Evolutionary conservation across 2,797 vertebrate genomes (phyloP), one percentile per base, ranked within the genome.

Genomic region (Megalops cyprinoides): DNA sequence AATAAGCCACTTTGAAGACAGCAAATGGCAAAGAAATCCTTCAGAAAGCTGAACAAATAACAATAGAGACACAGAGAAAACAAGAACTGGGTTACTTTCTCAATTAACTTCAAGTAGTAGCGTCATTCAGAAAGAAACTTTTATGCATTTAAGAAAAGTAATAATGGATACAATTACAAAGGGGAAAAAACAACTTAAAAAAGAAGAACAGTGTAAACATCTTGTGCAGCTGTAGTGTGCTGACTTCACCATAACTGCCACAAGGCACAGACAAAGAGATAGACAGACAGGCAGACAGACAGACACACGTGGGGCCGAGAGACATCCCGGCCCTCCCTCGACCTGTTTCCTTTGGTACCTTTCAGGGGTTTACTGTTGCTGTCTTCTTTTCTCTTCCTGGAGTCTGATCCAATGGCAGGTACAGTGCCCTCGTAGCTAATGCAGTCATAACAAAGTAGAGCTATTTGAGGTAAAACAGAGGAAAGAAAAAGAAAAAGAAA

Each of bases 331-430:
- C 58, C 76, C 82, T 87, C 88, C 88, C 87, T 28, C 31, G 25
- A 88, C 90, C 89, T 82, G n/a, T 87, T 87, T 91, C 84, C 87
- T 83, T 10, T 84, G 90, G 93, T 95, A 98, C 97, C 97, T 90
- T 97, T 97, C 87, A 96, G 96, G 82, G 97, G 94, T 93, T 97
- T 97, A 92, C 97, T 96, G 88, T 95, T 95, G 84, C 93, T 87
- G 87, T 96, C 97, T 91, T 96, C 97, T 90, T 97, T 96, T 96
- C 96, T 94, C 94, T 51, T 94, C 95, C 86, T 96, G 95, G 58
- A 37, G 81, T 96, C 92, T 90, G 92, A 88, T 94, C 92, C 93
- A 91, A 91, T 91, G 92, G 87, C 91, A 92, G 83, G 91, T 91
- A 93, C 86, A 86, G 92, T 89, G 89, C 92, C 92, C 91, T 94